These are phyloP conservation scores for Lithophane semibrunnea DNA, from an alignment of 2,888 invertebrate genomes.

Conservation along the genomic window DNA sequence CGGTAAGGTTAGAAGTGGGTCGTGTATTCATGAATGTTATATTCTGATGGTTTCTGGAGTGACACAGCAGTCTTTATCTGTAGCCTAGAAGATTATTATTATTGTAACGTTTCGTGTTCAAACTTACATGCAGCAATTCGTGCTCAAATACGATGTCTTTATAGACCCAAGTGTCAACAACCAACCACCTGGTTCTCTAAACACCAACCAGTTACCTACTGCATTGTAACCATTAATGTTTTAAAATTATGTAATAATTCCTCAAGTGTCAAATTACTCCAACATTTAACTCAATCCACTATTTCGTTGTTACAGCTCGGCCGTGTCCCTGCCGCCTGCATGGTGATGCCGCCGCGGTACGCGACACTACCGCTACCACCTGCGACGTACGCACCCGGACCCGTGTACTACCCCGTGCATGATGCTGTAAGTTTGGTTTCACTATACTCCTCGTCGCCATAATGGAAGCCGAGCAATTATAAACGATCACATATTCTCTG, in stretches of 20 bases:
- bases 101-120: background rate
- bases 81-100: background rate
- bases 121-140: too few relatives aligned
- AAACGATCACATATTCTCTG: background rate
- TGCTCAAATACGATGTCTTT: background rate
- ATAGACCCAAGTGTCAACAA: background rate
- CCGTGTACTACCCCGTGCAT: slow-evolving; percentile 85
- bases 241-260: background rate
- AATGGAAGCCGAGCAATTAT: background rate
- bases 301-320: slow-evolving; percentile 78
- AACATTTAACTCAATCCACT: background rate
- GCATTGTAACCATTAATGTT: background rate
- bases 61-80: background rate
- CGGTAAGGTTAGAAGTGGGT: background rate
- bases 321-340: slow-evolving; percentile 81
- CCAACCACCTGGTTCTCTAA: background rate
- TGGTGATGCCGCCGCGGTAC: slow-evolving; percentile 86
- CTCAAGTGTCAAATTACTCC: background rate
- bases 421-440: slow-evolving; percentile 76
- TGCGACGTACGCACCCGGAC: slow-evolving; percentile 75
- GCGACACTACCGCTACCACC: slow-evolving; percentile 86
- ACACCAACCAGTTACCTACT: background rate
- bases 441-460: background rate
- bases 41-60: background rate
- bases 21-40: background rate